Base-by-base conservation (phyloP, 2,888 invertebrate species). In the Caenorhabditis sinica region DNA sequence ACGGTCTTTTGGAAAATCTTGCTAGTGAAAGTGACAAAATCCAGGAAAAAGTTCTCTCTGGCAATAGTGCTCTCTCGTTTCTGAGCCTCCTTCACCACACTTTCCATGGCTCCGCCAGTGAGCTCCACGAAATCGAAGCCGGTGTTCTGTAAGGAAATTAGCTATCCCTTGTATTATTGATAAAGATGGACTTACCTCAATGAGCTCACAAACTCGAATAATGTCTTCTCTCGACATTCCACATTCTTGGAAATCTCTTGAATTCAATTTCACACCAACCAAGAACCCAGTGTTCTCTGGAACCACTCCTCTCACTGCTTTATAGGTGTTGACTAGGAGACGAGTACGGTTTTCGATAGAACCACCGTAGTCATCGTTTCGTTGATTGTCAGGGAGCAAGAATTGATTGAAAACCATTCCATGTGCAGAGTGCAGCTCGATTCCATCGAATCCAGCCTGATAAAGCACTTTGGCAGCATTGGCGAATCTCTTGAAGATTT, bases 391-490 rank as follows among this genome's bases (percentile, higher is more conserved):
- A 0, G 89, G 88, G 25, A 83, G 83, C 40, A 88, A 56, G 63
- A 90, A 90, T 61, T 90, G 90, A 23, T 90, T 90, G 28, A 90
- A 80, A 13, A 90, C 84, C 77, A 89, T 90, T 11, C 90, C 90
- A 71, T 90, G 90, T n/a, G 90, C 90, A 23, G 76, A 84, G 53
- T 90, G 89, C 11, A 90, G 30, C 63, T 90, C 88, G 25, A 90
- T 85, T 36, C 90, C 90, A 65, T 90, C 90, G 60, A 90, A 90
- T 5, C 90, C 87, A 56, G 58, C 36, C 30, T 86, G 74, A 45
- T 80, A 49, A 3, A 83, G 68, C 28, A 75, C 51, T 25, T 74
- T 65, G 13, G 88, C 88, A 5, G 88, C 85, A 49, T 61, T 58
- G 1, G 76, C 77, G 56, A 86, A 88, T 58, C 86, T 49, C 23